Evolutionary conservation across 1,140 invertebrate species (phyloP).

Genomic region (Microplitis mediator): DNA sequence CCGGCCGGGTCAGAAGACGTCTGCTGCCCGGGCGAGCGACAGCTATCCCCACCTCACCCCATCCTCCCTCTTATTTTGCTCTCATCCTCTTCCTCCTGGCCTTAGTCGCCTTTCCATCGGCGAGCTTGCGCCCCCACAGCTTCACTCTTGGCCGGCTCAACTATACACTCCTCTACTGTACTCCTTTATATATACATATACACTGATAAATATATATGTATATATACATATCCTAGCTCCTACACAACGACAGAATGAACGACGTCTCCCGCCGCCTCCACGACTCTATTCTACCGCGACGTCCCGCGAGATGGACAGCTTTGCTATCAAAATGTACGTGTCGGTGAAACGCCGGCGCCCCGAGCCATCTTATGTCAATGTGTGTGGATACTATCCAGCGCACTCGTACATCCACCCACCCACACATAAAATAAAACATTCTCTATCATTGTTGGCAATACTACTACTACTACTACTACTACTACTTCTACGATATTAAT

Average conservation of each 20-base stretch:
- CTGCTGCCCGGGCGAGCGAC: slow-evolving; percentile 62
- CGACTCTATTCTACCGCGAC: slow-evolving; percentile 53
- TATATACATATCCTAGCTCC: no score
- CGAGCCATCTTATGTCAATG: slow-evolving; percentile 34
- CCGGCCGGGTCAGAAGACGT: slow-evolving; percentile 63
- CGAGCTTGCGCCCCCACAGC: slow-evolving; percentile 28
- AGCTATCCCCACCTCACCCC: slow-evolving; percentile 52
- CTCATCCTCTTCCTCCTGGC: slow-evolving; percentile 24
- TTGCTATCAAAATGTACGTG: slow-evolving; percentile 36
- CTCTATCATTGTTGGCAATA: not conserved
- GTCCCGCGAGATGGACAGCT: slow-evolving; percentile 54
- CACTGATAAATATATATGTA: not conserved
- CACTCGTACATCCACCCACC: not conserved
- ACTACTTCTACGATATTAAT: no score
- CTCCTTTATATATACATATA: not conserved
- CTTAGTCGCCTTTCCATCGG: slow-evolving; percentile 36
- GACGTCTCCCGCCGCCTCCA: slow-evolving; percentile 33
- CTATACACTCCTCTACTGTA: not conserved
- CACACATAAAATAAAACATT: not conserved
- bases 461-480: no score
- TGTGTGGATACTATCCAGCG: not conserved
- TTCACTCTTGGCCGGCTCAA: slow-evolving; percentile 27
- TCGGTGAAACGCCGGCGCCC: slow-evolving; percentile 35
- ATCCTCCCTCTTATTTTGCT: slow-evolving; percentile 41
- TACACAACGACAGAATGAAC: not conserved